phyloP scores from a whole-genome alignment of 2,113 vertebrate species.

The Leptobrachium ailaonicum region DNA sequence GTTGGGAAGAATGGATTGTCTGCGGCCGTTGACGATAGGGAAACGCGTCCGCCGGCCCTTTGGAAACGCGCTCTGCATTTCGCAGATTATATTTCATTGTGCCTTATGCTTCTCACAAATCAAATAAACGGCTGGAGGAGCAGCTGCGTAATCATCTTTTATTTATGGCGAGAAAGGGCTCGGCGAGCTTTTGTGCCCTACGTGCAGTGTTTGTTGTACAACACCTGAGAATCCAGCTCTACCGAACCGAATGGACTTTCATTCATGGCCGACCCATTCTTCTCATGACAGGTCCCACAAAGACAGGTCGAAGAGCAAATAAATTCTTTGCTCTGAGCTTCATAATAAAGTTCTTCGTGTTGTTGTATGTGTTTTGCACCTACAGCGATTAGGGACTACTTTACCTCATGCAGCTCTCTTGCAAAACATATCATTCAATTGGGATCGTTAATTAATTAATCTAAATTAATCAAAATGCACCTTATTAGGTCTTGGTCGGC shows the following conservation, averaged over 20 bases:
- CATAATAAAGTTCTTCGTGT: not conserved
- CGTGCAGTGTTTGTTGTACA: constrained; percentile 1
- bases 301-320: not conserved
- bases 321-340: not conserved
- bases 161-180: constrained; percentile 19
- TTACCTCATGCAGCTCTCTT: too few species aligned
- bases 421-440: too few species aligned
- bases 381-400: too few species aligned
- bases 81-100: constrained; percentile 14
- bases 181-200: constrained; percentile 1
- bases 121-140: constrained; percentile 10
- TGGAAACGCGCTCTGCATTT: not conserved
- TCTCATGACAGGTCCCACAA: not conserved
- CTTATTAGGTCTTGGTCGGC: too few species aligned
- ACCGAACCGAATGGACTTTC: not conserved
- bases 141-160: constrained; percentile 35
- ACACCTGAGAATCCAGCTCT: constrained; percentile 19
- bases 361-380: too few species aligned
- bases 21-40: not conserved
- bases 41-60: not conserved
- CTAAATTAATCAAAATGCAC: too few species aligned
- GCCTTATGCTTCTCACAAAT: constrained; percentile 18
- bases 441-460: too few species aligned
- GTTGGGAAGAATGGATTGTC: not conserved
- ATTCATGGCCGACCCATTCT: constrained; percentile 5